Evolutionary conservation across 2,888 invertebrate genomes (phyloP), one percentile per base, ranked within the genome.

Genomic region (Heteropelma amictum): DNA sequence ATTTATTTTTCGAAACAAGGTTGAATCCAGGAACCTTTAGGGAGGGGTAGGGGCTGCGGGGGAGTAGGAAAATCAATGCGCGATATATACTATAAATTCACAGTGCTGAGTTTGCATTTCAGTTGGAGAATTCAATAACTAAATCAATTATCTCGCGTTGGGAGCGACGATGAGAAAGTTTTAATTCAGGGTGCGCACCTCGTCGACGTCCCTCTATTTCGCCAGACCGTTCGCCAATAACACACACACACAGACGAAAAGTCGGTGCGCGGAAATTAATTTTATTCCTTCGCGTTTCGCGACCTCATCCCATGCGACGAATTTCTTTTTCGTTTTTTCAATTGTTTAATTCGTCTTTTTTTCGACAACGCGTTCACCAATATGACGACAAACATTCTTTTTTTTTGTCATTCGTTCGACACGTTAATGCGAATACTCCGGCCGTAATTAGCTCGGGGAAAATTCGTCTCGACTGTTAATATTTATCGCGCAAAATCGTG

Each of bases 141-240:
- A 85, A 86, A 83, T 82, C 86, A 86, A 86, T 86, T 86, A 84
- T 83, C 80, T 79, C 45, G 71, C 65, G 68, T 77, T n/a, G n/a
- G 53, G 67, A 72, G 77, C 64, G 28, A 38, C 81, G 78, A 85
- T 84, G 81, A 81, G 78, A 85, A 86, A 86, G 82, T 86, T 86
- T 42, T 86, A 82, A 84, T 83, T 85, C 82, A n/a, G n/a, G n/a
- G n/a, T n/a, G n/a, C n/a, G n/a, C n/a, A n/a, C n/a, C n/a, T n/a
- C 71, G 40, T 42, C 47, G 47, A 40, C 54, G 82, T 77, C 64
- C 73, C 76, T 53, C 54, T 72, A 68, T 68, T 12, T 38, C 35
- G 35, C 53, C 53, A 23, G 38, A 28, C 49, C 42, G 67, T 60
- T 49, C 23, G 64, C 68, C 40, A 60, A 61, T 51, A 51, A n/a